Conservation (phyloP, 2,888 invertebrate species). For the Lumbricus terrestris region DNA sequence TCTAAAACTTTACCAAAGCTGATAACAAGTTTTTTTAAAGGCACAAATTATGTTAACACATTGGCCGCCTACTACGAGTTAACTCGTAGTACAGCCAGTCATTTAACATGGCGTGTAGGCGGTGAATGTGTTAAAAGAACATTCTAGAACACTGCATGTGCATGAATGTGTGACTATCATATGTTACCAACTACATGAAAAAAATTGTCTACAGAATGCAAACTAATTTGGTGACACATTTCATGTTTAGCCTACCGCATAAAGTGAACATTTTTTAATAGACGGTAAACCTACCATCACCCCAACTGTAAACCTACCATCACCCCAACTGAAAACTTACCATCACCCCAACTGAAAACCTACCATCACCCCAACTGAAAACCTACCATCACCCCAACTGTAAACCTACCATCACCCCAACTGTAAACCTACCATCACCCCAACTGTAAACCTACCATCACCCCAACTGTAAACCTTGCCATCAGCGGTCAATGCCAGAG, state of each 20-base stretch:
- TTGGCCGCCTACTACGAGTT: too few species aligned
- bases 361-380: too few species aligned
- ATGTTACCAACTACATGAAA: neutral
- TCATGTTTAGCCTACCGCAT: neutral
- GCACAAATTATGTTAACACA: too few species aligned
- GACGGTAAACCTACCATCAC: constrained; percentile 62
- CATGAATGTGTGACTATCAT: too few species aligned
- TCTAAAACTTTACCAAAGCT: neutral
- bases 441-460: constrained; percentile 61
- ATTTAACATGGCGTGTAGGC: too few species aligned
- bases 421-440: constrained; percentile 69
- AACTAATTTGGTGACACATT: neutral
- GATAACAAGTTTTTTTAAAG: neutral
- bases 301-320: constrained; percentile 71
- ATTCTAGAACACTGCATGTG: neutral
- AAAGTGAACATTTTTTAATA: neutral
- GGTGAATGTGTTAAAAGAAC: too few species aligned
- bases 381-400: constrained; percentile 71
- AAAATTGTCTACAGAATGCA: neutral
- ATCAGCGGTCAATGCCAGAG: constrained; percentile 67
- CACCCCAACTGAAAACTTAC: too few species aligned
- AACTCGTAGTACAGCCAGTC: too few species aligned
- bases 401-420: constrained; percentile 71
- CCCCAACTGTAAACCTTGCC: constrained; percentile 72
- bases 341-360: constrained; percentile 71